Conservation (phyloP, 2,113 vertebrate species). For the Pterocles gutturalis region DNA sequence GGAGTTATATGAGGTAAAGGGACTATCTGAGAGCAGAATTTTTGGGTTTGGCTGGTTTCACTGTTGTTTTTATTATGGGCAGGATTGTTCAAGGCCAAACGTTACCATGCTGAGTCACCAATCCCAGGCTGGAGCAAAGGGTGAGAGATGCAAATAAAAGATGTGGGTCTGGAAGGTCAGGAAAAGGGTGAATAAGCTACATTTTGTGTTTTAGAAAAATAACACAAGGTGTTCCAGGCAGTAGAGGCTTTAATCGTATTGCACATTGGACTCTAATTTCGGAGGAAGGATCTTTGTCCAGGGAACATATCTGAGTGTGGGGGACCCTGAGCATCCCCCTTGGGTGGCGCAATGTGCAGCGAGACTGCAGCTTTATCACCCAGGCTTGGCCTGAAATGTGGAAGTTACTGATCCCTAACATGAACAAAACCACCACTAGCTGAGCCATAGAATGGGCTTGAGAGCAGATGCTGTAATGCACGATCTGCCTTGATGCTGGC, state of each 20-base stretch:
- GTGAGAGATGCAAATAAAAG: conserved; percentile 5
- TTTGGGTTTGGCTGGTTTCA: not conserved
- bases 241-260: not conserved
- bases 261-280: not conserved
- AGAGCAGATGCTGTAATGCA: not conserved
- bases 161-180: not conserved
- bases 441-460: not conserved
- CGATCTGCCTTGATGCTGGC: not conserved
- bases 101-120: not conserved
- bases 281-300: not conserved
- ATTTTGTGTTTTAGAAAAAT: not conserved
- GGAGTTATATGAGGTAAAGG: not conserved
- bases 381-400: not conserved
- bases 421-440: rapidly evolving
- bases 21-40: not conserved
- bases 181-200: not conserved
- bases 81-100: not conserved
- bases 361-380: not conserved
- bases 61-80: not conserved
- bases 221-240: not conserved
- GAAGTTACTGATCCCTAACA: not conserved
- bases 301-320: not conserved
- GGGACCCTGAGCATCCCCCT: not conserved
- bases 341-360: not conserved
- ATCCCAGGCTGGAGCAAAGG: not conserved